phyloP scores from a whole-genome alignment of 2,888 invertebrate genomes.

The Hetaerina titia region DNA sequence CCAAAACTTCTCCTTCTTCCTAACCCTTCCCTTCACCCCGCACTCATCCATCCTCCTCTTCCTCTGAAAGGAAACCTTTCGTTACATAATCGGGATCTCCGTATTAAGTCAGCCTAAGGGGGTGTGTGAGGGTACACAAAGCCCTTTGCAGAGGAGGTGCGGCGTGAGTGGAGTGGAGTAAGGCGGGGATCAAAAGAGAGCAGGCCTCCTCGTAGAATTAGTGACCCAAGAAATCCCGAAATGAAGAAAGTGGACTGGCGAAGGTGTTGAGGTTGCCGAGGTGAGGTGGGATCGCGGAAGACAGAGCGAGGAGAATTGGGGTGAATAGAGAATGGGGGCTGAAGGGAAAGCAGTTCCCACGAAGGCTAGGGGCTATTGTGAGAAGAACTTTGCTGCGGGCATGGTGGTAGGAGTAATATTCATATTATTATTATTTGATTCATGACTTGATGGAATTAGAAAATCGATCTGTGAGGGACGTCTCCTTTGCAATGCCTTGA shows the following conservation, averaged over 20 bases:
- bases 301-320: background rate
- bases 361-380: background rate
- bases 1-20: background rate
- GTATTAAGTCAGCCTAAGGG: slow-evolving; percentile 43
- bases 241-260: background rate
- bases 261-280: background rate
- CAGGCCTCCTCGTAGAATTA: slow-evolving; percentile 47
- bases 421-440: background rate
- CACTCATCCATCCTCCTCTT: background rate
- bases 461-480: too few species aligned
- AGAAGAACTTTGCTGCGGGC: background rate
- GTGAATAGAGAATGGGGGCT: background rate
- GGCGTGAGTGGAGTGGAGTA: background rate
- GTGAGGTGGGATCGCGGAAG: background rate
- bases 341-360: background rate
- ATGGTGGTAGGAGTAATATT: background rate
- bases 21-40: background rate
- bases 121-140: slow-evolving; percentile 30
- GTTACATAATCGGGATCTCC: slow-evolving; percentile 50
- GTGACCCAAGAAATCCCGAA: slow-evolving; percentile 56
- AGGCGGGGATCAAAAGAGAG: slow-evolving; percentile 19
- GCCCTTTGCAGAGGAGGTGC: background rate
- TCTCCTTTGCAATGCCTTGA: too few species aligned
- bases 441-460: too few species aligned
- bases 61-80: slow-evolving; percentile 9